Conservation (phyloP, 2,888 invertebrate species). For the Cheiracanthium punctorium region DNA sequence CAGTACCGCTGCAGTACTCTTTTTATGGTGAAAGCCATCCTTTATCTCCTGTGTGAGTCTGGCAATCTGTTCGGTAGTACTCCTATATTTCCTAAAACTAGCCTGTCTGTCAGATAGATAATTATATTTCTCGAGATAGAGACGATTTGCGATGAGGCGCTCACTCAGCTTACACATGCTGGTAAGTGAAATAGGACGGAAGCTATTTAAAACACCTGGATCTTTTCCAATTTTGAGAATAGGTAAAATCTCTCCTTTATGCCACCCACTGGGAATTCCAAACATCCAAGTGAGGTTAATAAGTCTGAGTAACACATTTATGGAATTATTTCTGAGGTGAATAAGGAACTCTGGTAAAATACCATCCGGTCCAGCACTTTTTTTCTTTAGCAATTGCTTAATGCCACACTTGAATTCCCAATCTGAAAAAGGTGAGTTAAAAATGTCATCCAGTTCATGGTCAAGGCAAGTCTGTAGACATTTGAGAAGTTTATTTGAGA, state of each 20-base stretch:
- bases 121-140: neutral
- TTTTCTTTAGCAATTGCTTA: neutral
- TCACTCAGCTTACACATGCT: neutral
- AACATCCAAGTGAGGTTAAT: neutral
- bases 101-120: neutral
- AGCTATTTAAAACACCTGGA: neutral
- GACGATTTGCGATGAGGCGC: neutral
- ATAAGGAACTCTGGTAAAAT: neutral
- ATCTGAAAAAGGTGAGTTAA: neutral
- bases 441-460: neutral
- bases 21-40: neutral
- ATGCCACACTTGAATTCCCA: neutral
- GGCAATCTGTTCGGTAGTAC: constrained; percentile 1
- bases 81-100: constrained; percentile 1
- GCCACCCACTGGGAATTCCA: neutral
- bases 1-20: neutral
- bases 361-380: neutral
- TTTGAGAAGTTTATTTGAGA: neutral
- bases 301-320: neutral
- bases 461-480: neutral
- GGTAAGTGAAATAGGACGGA: neutral
- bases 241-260: neutral
- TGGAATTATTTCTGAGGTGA: neutral
- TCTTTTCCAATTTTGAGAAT: neutral
- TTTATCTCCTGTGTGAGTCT: neutral